A percentile compares a stretch with the other conserved stretches of the same genome.
These are phyloP conservation scores for Archilochus colubris DNA, from an alignment of 2,113 vertebrate genomes.

Conservation along the genomic window DNA sequence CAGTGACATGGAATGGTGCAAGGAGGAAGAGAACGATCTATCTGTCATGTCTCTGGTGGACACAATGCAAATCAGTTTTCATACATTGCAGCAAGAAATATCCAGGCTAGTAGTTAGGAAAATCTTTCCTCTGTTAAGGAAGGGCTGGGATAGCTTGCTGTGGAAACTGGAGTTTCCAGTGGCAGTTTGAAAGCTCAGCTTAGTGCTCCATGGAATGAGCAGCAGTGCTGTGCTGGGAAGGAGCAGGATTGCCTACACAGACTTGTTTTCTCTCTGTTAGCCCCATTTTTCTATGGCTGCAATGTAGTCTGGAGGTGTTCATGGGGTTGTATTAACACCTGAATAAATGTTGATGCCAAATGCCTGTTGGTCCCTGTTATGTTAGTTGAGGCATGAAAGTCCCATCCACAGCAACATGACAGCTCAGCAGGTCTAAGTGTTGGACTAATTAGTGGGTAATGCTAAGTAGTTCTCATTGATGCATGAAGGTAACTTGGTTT, in stretches of 20 bases:
- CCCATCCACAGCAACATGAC: neutral
- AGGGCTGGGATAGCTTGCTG: neutral
- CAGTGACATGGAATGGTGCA: neutral
- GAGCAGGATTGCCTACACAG: neutral
- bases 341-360: neutral
- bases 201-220: neutral
- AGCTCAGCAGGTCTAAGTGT: neutral
- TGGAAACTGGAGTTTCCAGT: neutral
- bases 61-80: neutral
- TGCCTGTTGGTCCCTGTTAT: neutral
- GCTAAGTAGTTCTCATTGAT: neutral
- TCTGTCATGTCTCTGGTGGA: neutral
- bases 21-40: neutral
- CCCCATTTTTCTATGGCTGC: rapidly evolving
- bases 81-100: neutral
- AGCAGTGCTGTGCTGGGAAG: neutral
- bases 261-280: neutral
- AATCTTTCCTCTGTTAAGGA: neutral
- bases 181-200: neutral
- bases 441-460: conserved; percentile 18
- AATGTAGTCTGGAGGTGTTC: neutral
- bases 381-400: neutral
- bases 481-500: conserved; percentile 28
- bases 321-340: neutral
- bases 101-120: neutral